Evolutionary conservation across 2,888 invertebrate species (phyloP), one percentile per base, ranked within the genome.

Genomic region (Slavum lentiscoides): DNA sequence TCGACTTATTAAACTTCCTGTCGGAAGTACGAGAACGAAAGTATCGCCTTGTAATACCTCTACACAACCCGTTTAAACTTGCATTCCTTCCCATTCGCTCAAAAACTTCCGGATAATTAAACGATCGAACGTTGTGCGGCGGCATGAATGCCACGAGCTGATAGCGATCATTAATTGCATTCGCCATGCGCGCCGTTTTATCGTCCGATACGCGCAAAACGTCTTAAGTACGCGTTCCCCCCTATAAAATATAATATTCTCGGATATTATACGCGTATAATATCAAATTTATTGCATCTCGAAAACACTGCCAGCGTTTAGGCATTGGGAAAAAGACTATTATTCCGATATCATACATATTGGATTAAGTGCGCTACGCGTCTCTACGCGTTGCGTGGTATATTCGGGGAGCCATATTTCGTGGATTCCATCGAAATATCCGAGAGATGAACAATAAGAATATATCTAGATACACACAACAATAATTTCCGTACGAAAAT

Each of bases 11-110:
- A 68, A 75, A 66, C 55, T 75, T 66, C 66, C 21, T n/a, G 43
- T 59, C 49, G 23, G 43, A 59, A 68, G n/a, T 68, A 76, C 59
- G n/a, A 30, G 68, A 76, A 76, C 49, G 59, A 59, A 67, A 4
- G 43, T 67, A 75, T 19, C 55, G 17, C 67, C 30, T 30, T 30
- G 4, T 68, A 67, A 68, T 76, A 67, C 68, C 67, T 59, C 30
- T 39, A 49, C 13, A 58, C 59, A n/a, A n/a, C 59, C 43, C 15
- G 49, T 76, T 68, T 68, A 8, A 59, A 68, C 49, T 49, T 15
- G 1, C 13, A 13, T 49, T 49, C 13, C 3, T 11, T 13, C 49
- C 11, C 9, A 11, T 15, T 49, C 49, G 37, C 8, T 19, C 55
- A 19, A 11, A 30, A 30, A 61, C 43, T 61, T 19, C 43, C 43